Evolutionary conservation across 1,140 invertebrate species (phyloP).

Genomic region (Sinella curviseta): DNA sequence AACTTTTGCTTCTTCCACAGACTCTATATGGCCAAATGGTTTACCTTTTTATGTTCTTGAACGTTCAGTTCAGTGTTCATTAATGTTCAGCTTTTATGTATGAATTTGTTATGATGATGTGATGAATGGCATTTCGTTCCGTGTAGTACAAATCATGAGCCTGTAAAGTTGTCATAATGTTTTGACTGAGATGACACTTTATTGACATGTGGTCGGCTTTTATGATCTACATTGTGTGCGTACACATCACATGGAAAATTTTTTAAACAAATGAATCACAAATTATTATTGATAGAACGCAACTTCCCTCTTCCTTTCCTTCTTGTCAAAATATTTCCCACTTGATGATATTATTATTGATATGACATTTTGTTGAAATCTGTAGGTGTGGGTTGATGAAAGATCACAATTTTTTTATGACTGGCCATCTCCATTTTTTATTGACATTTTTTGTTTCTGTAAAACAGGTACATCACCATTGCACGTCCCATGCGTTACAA

Average conservation of each 20-base stretch:
- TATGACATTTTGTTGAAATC: no score
- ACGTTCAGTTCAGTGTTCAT: no score
- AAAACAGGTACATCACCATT: constrained; percentile 48
- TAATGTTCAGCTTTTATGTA: no score
- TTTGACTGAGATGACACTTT: constrained; percentile 9
- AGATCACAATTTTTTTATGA: not conserved
- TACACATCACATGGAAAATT: not conserved
- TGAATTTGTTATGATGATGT: not conserved
- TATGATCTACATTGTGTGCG: not conserved
- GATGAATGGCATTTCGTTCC: not conserved
- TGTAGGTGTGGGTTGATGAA: not conserved
- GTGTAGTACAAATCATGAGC: not conserved
- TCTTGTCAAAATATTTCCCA: not conserved
- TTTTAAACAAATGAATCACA: not conserved
- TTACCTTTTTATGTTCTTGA: no score
- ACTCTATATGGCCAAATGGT: no score
- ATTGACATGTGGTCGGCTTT: constrained; percentile 7
- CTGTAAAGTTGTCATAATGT: not conserved
- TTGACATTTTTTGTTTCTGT: not conserved
- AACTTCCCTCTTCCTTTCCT: not conserved
- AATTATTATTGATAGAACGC: not conserved
- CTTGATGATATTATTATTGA: not conserved
- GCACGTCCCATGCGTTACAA: constrained; percentile 47
- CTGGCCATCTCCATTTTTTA: not conserved
- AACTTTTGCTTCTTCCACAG: no score